phyloP scores from a whole-genome alignment of 2,797 vertebrate species.

The Podarcis siculus region DNA sequence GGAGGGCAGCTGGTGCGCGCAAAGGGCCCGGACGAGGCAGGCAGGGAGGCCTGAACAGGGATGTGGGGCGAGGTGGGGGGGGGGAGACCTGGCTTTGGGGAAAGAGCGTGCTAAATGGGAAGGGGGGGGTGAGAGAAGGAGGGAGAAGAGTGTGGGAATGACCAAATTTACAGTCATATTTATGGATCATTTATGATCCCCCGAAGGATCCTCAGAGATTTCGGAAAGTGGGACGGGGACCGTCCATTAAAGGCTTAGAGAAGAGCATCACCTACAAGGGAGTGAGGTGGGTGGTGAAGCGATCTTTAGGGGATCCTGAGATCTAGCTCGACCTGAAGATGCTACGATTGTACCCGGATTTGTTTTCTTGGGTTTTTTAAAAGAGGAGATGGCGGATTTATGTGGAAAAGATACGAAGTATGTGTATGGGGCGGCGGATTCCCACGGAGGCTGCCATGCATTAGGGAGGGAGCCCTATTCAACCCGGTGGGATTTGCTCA shows the following conservation, averaged over 20 bases:
- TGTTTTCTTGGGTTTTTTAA: fast-evolving
- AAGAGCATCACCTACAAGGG: no score
- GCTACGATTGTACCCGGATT: neutral
- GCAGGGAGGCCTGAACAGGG: neutral
- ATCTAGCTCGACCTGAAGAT: neutral
- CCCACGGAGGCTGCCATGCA: neutral
- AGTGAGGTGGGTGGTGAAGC: no score
- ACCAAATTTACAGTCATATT: slow-evolving; percentile 72
- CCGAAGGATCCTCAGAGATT: neutral
- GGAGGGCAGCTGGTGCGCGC: neutral
- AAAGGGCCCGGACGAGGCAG: neutral
- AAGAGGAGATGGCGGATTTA: neutral
- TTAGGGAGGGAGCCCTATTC: neutral
- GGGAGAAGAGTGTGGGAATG: neutral
- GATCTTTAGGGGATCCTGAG: neutral
- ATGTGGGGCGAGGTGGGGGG: no score
- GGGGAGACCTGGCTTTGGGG: no score
- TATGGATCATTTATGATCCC: no score
- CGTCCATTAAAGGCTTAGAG: neutral
- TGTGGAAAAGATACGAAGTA: neutral
- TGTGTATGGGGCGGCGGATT: neutral
- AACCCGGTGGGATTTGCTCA: neutral
- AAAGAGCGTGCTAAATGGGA: no score
- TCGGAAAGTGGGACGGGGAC: no score
- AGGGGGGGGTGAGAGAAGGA: no score